phyloP scores from a whole-genome alignment of 2,888 invertebrate species.

The Netelia inedita region DNA sequence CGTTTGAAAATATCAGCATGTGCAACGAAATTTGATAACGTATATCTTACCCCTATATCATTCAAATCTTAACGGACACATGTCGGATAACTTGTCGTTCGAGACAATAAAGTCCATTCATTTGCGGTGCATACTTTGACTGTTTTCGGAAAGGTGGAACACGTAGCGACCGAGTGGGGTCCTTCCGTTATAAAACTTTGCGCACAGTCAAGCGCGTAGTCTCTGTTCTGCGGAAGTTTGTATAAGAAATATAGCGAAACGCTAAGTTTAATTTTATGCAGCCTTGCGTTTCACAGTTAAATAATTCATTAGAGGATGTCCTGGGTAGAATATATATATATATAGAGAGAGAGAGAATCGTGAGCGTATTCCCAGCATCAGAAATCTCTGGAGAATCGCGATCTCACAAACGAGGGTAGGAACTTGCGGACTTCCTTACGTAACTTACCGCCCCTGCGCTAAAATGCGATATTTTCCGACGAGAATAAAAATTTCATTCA shows the following conservation, averaged over 20 bases:
- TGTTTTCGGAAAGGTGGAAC: constrained; percentile 36
- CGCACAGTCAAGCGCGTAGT: constrained; percentile 32
- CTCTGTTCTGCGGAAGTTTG: constrained; percentile 48
- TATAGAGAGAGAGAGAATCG: not conserved
- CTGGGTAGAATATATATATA: constrained; percentile 32
- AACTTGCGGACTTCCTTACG: constrained; percentile 63
- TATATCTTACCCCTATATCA: too few relatives aligned
- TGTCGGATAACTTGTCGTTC: not conserved
- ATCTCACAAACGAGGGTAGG: constrained; percentile 47
- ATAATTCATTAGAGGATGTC: constrained; percentile 66
- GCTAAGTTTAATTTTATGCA: constrained; percentile 69
- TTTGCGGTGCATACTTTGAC: not conserved
- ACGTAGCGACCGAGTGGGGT: constrained; percentile 25
- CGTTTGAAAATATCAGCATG: not conserved
- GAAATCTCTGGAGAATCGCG: constrained; percentile 60
- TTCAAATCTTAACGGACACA: too few relatives aligned
- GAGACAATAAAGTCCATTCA: constrained; percentile 18
- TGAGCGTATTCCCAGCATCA: constrained; percentile 45
- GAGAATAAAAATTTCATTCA: constrained; percentile 51
- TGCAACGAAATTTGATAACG: not conserved
- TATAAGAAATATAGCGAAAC: constrained; percentile 53
- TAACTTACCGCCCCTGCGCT: constrained; percentile 10
- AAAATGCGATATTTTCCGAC: constrained; percentile 41
- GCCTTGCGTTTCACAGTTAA: constrained; percentile 58
- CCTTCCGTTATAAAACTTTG: constrained; percentile 44